These are phyloP conservation scores for Gandaritis pyraliata DNA, from an alignment of 2,888 invertebrate genomes.

Conservation along the genomic window DNA sequence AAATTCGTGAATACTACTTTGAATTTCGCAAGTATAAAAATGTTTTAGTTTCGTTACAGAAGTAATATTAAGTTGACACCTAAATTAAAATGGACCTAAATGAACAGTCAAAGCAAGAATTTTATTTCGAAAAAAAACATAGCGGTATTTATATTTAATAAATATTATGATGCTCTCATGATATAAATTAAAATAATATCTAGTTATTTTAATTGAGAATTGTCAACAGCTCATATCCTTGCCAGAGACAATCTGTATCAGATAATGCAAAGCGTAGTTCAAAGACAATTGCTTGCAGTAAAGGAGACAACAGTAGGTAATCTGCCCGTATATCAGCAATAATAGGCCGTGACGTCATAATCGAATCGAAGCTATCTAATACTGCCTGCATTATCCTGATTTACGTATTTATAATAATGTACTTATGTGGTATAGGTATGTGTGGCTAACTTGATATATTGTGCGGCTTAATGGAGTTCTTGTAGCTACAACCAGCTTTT, in stretches of 20 bases:
- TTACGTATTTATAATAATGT: conserved; percentile 46
- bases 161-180: too few species aligned
- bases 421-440: not conserved
- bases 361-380: conserved; percentile 69
- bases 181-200: too few species aligned
- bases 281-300: conserved; percentile 53
- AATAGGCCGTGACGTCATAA: conserved; percentile 67
- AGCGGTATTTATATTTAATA: too few species aligned
- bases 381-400: conserved; percentile 59
- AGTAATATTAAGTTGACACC: not conserved
- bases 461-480: too few species aligned
- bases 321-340: conserved; percentile 65
- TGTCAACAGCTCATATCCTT: not conserved
- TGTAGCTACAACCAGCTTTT: too few species aligned
- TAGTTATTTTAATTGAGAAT: too few species aligned
- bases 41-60: conserved; percentile 1
- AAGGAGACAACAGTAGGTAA: conserved; percentile 49
- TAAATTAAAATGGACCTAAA: not conserved
- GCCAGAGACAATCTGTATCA: conserved; percentile 21
- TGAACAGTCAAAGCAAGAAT: too few species aligned
- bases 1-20: conserved; percentile 16
- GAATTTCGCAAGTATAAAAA: conserved; percentile 5
- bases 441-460: too few species aligned
- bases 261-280: conserved; percentile 35
- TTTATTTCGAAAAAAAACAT: too few species aligned